These are phyloP conservation scores for Coranthus polyacanthus DNA, from an alignment of 2,797 vertebrate species.

Conservation along the genomic window DNA sequence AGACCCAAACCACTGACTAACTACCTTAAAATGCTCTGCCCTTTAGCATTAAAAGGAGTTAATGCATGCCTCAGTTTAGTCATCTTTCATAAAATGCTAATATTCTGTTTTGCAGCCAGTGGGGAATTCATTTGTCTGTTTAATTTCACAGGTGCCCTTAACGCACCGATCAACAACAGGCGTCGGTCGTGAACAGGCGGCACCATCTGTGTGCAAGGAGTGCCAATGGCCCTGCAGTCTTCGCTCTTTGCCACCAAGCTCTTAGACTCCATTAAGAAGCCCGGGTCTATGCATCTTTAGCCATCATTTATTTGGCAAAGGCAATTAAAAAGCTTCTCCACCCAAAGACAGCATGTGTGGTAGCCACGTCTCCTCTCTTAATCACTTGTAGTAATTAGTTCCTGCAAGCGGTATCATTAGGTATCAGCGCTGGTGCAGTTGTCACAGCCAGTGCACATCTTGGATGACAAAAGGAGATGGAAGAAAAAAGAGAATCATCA, in stretches of 20 bases:
- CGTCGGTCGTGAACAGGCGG: conserved; percentile 71
- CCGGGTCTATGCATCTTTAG: conserved; percentile 71
- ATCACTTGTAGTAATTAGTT: conserved; percentile 84
- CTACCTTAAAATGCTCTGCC: conserved; percentile 49
- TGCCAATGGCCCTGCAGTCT: conserved; percentile 74
- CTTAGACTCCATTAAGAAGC: conserved; percentile 72
- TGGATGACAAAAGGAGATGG: conserved; percentile 72
- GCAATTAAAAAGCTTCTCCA: conserved; percentile 76
- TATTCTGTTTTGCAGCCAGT: conserved; percentile 70
- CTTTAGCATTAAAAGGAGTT: conserved; percentile 61
- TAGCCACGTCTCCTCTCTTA: conserved; percentile 75
- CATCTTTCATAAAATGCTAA: conserved; percentile 68
- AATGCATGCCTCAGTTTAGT: conserved; percentile 53
- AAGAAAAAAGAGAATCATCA: conserved; percentile 53
- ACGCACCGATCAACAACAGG: conserved; percentile 69
- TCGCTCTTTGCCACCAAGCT: conserved; percentile 71
- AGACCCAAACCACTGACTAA: conserved; percentile 47
- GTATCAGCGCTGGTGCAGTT: conserved; percentile 68
- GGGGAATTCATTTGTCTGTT: conserved; percentile 81
- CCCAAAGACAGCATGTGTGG: conserved; percentile 72
- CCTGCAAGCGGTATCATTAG: conserved; percentile 80
- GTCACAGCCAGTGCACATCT: conserved; percentile 65
- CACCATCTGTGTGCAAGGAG: conserved; percentile 79
- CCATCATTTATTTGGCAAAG: conserved; percentile 80
- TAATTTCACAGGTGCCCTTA: conserved; percentile 83